phyloP scores from a whole-genome alignment of 2,113 vertebrate genomes.

The Tupaia tana region DNA sequence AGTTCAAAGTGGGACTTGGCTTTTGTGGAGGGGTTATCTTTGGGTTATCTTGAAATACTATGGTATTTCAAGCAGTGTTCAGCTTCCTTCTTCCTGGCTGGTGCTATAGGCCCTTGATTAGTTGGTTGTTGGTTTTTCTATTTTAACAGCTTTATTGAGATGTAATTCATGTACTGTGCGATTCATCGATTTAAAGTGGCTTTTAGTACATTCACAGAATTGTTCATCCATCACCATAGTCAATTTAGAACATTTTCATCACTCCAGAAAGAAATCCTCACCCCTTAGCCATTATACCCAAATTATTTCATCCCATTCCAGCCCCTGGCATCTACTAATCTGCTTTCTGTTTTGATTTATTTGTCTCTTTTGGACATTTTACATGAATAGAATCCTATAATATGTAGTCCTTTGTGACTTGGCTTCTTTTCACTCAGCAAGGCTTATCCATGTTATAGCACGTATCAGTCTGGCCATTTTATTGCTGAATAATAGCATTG shows the following conservation, averaged over 20 bases:
- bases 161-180: neutral
- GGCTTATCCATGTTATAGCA: neutral
- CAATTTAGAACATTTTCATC: slow-evolving; percentile 52
- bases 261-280: slow-evolving; percentile 13
- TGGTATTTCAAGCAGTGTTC: slow-evolving; percentile 31
- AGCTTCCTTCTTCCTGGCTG: neutral
- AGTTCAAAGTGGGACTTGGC: slow-evolving; percentile 21
- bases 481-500: slow-evolving; percentile 15
- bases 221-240: neutral
- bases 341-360: slow-evolving; percentile 38
- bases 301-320: neutral
- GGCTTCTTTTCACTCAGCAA: slow-evolving; percentile 34
- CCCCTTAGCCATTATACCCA: neutral
- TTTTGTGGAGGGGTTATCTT: slow-evolving; percentile 24
- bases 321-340: slow-evolving; percentile 9
- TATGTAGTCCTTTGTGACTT: slow-evolving; percentile 22
- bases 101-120: neutral
- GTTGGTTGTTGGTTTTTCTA: neutral
- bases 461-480: slow-evolving; percentile 41
- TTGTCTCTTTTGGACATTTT: slow-evolving; percentile 33
- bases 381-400: neutral
- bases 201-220: slow-evolving; percentile 29
- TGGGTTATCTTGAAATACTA: too few relatives aligned
- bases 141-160: slow-evolving; percentile 40
- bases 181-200: slow-evolving; percentile 33